Percentiles rank a stretch among this genome's conserved stretches.
Evolutionary conservation across 2,888 invertebrate genomes (phyloP).

Genomic region (Lagria hirta): DNA sequence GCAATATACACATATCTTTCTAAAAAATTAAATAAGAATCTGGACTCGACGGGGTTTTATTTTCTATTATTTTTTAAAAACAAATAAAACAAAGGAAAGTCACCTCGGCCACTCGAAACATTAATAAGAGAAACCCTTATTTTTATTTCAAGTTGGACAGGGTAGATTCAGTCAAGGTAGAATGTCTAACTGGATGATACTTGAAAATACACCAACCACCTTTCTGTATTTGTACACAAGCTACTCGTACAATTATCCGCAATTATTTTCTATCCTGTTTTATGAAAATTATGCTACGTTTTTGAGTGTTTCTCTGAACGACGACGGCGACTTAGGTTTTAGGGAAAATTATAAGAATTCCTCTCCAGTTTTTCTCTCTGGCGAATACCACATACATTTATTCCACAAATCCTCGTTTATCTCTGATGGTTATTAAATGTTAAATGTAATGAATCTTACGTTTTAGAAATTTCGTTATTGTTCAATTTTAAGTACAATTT

Average conservation of each 20-base stretch:
- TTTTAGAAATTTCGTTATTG: constrained; percentile 22
- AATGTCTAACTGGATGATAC: no score
- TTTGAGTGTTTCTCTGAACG: neutral
- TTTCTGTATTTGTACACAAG: constrained; percentile 29
- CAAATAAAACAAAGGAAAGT: no score
- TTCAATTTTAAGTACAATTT: no score
- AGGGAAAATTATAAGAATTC: constrained; percentile 10
- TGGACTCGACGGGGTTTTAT: no score
- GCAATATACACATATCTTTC: no score
- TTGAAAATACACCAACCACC: no score
- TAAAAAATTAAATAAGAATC: no score
- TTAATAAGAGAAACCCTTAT: constrained; percentile 25
- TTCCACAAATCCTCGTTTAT: constrained; percentile 21
- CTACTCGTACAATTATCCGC: constrained; percentile 31
- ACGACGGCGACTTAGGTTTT: constrained; percentile 1
- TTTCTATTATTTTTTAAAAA: no score
- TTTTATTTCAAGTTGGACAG: constrained; percentile 26
- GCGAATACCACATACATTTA: constrained; percentile 16
- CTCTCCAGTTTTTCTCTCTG: constrained; percentile 21
- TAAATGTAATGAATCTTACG: constrained; percentile 23
- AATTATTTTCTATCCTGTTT: constrained; percentile 21
- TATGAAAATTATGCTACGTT: neutral
- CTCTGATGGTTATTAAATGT: constrained; percentile 23
- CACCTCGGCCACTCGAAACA: no score
- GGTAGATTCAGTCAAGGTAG: no score